Base-by-base conservation (phyloP, 2,888 invertebrate species). In the Cataglyphis rosenhaueri region DNA sequence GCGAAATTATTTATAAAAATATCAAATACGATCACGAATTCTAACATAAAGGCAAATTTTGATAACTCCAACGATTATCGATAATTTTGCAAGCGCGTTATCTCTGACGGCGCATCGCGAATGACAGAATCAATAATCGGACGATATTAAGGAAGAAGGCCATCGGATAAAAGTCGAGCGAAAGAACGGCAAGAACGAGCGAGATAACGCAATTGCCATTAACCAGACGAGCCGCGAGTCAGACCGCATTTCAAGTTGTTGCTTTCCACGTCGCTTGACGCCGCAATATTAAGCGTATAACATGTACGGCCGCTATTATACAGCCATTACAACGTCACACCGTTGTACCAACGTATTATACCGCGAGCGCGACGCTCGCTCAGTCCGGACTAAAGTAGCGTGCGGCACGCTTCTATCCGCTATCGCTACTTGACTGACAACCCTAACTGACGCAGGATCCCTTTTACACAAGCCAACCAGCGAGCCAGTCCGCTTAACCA, bases 401-500 rank as follows among this genome's bases (percentile, higher is more conserved):
- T 92, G 92, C 88, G 88, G 88, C 92, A 92, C 91, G 91, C 92
- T 91, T 88, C 83, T 87, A 76, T 82, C 55, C 82, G 86, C 89
- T 88, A 90, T 89, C 87, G 88, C 81, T 65, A 83, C 86, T 91
- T 91, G 89, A 92, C 90, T 91, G 90, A 91, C 91, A 91, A 91
- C 85, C 88, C 86, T 91, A 89, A 90, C 91, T 87, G 86, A 87
- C 79, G 84, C 76, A 75, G 85, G 71, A 41, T 52, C 73, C 82
- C 76, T 61, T 75, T 85, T 61, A 48, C 83, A 38, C 70, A 78
- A 70, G 32, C 59, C 70, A 68, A 57, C 41, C 57, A 59, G 76
- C 44, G 29, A 66, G 48, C 66, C 44, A 59, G 65, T 35, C 55
- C 78, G 41, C 35, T 70, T 76, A 61, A 65, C 25, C 71, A 41